A percentile compares a stretch with the other conserved stretches of the same genome.
Evolutionary conservation across 2,888 invertebrate genomes (phyloP).

Genomic region (Norana najaformis): DNA sequence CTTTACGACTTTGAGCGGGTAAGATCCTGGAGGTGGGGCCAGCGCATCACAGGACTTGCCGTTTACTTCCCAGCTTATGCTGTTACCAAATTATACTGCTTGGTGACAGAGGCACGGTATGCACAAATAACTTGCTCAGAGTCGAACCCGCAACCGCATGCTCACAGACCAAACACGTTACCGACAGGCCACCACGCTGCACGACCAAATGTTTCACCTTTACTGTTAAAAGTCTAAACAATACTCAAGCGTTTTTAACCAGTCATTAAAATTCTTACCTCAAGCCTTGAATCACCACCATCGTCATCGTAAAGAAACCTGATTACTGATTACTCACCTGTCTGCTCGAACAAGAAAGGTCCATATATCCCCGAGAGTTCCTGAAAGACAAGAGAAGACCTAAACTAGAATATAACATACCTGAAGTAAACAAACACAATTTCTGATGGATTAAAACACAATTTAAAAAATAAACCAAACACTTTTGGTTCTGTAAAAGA

Average conservation of each 20-base stretch:
- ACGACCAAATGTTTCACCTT: too few relatives aligned
- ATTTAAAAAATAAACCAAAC: background rate
- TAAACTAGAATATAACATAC: background rate
- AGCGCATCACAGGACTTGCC: too few relatives aligned
- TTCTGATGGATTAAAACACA: background rate
- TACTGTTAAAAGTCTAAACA: background rate
- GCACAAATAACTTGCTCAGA: too few relatives aligned
- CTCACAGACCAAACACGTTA: too few relatives aligned
- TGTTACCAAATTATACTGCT: too few relatives aligned
- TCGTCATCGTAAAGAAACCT: background rate
- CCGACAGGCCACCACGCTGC: too few relatives aligned
- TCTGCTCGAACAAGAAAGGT: conserved; percentile 77
- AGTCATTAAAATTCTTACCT: background rate
- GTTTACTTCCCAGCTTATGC: too few relatives aligned
- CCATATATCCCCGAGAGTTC: conserved; percentile 87
- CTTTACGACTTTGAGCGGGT: too few relatives aligned
- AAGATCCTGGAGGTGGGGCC: too few relatives aligned
- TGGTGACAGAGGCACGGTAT: too few relatives aligned
- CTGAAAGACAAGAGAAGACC: conserved; percentile 44
- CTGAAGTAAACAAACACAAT: background rate
- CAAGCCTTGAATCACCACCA: background rate
- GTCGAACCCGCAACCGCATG: too few relatives aligned
- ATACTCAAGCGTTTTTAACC: background rate
- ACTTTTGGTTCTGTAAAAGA: background rate
- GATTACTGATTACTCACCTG: conserved; percentile 60